These are phyloP conservation scores for Maniola jurtina DNA, from an alignment of 1,140 invertebrate species.

Conservation along the genomic window DNA sequence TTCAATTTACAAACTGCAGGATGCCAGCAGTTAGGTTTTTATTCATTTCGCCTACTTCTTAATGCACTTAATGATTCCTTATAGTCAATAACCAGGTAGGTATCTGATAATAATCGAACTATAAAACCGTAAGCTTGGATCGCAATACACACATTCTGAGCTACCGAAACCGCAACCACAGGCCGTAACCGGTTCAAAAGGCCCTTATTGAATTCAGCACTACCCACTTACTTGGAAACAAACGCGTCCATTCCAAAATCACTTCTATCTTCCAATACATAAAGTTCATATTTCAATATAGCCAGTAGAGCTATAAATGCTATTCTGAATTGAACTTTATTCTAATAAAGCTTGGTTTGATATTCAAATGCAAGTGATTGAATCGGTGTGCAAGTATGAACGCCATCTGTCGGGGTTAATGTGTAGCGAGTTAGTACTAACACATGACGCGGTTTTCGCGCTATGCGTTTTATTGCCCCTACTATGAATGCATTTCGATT, in stretches of 20 bases:
- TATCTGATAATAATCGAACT: constrained; percentile 1
- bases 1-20: no score
- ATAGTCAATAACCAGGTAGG: not conserved
- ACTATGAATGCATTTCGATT: constrained; percentile 14
- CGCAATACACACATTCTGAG: constrained; percentile 23
- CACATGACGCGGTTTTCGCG: constrained; percentile 12
- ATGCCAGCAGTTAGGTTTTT: no score
- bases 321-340: constrained; percentile 6
- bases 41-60: no score
- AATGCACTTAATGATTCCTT: no score
- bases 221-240: not conserved
- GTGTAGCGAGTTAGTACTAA: constrained; percentile 17
- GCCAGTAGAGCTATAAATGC: not conserved
- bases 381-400: not conserved
- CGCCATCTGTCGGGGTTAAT: constrained; percentile 32
- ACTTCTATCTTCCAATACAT: not conserved
- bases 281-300: constrained; percentile 4
- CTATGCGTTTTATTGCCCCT: constrained; percentile 26
- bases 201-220: constrained; percentile 26
- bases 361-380: constrained; percentile 4
- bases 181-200: constrained; percentile 26
- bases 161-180: constrained; percentile 24
- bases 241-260: no score
- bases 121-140: constrained; percentile 10
- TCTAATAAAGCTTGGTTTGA: not conserved